Base-by-base conservation (phyloP, 2,113 vertebrate genomes). In the Tursiops truncatus region DNA sequence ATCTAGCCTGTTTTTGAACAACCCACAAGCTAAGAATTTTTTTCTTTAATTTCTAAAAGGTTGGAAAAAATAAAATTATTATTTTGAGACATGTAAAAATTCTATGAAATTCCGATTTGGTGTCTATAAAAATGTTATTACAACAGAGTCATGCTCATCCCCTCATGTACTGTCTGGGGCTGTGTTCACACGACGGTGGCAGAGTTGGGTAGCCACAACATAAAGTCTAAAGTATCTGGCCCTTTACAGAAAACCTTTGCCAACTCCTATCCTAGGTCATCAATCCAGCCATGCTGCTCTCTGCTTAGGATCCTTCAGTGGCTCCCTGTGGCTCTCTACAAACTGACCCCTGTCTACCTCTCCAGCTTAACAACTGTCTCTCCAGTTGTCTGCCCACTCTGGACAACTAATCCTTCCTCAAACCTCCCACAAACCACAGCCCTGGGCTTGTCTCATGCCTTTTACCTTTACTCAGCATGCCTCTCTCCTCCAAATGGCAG, bases 31-130 rank as follows among this genome's bases (percentile, higher is more conserved):
- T 86, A 88, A 47, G 38, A 81, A 76, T 41, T 6, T 70, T 82
- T 65, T 50, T 53, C 6, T 53, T 53, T 18, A 17, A 60, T 70
- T 95, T 96, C 71, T 31, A 87, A 94, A 60, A 87, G 25, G 62
- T 38, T 95, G 44, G 73, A 1, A 89, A 90, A 71, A 73, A 81
- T 60, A 38, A 36, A 83, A 76, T 71, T 6, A 76, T 71, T 6
- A 53, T 84, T 76, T 96, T 58, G 18, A 84, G 70, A 89, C 28
- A 95, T 3, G 4, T 77, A 87, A 92, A 82, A 95, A 81, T 63
- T 23, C 36, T 18, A 44, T 33, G 23, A 71, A 56, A 63, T 71
- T 93, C 31, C 77, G 26, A 70, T 33, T 84, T 65, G 58, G 18
- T 36, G n/a, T 81, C 58, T 65, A n/a, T 41, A 33, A 91, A 91